These are phyloP conservation scores for Myotis yumanensis DNA, from an alignment of 2,113 vertebrate genomes.

Conservation along the genomic window DNA sequence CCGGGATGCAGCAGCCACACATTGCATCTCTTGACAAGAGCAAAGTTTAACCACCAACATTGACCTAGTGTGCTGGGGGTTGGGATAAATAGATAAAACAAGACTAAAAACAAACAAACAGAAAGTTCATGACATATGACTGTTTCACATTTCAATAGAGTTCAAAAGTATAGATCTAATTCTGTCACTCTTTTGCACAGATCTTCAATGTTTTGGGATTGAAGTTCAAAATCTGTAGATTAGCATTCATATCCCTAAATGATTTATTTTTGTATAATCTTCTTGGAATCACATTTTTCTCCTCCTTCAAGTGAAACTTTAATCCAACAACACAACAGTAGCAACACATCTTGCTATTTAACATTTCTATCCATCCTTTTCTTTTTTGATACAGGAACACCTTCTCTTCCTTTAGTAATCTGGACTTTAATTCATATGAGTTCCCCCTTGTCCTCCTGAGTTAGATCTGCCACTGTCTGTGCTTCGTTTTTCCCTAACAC, in stretches of 20 bases:
- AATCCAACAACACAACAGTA: neutral
- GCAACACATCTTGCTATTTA: neutral
- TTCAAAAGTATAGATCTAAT: neutral
- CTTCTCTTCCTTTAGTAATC: neutral
- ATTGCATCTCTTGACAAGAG: neutral
- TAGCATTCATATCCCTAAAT: neutral
- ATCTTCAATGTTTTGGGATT: neutral
- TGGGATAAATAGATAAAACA: neutral
- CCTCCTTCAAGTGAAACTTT: neutral
- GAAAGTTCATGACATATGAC: neutral
- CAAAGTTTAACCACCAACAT: neutral
- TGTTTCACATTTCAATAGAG: neutral
- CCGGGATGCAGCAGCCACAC: slow-evolving; percentile 89
- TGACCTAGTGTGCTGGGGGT: neutral
- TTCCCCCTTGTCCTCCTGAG: neutral
- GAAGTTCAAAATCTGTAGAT: neutral
- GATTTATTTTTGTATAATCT: neutral
- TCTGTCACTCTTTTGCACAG: neutral
- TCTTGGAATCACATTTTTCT: neutral
- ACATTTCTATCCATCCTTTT: neutral
- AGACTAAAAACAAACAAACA: neutral
- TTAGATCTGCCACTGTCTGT: neutral
- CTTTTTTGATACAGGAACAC: neutral
- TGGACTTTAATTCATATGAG: neutral
- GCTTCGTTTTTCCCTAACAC: neutral